These are phyloP conservation scores for Trididemnum clinides DNA, from an alignment of 23 tunicate genomes.

Conservation along the genomic window DNA sequence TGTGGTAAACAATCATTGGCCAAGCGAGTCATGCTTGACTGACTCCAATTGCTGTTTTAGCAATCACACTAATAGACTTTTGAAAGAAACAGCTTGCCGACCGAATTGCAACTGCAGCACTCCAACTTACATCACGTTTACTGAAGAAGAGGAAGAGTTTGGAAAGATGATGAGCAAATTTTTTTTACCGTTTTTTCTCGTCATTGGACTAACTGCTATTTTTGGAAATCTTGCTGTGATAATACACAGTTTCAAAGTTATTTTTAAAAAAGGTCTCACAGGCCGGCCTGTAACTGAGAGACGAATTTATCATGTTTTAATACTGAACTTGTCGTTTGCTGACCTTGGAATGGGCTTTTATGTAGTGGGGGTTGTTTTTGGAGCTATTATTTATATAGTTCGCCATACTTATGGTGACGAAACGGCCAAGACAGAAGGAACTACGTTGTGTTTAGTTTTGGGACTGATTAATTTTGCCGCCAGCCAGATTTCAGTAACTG, in stretches of 20 bases:
- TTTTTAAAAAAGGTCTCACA: neutral
- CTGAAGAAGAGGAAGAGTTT: constrained; percentile 11
- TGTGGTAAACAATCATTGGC: neutral
- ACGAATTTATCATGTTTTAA: constrained; percentile 5
- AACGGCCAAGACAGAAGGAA: neutral
- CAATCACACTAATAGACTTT: neutral
- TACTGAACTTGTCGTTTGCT: constrained; percentile 2
- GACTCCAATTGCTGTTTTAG: neutral
- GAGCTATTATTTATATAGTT: neutral
- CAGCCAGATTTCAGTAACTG: constrained; percentile 32
- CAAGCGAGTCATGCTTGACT: neutral
- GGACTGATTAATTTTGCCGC: constrained; percentile 19
- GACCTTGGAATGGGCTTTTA: constrained; percentile 29
- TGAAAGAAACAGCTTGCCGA: neutral
- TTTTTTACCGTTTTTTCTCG: neutral
- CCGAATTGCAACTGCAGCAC: neutral
- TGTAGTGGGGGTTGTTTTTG: neutral
- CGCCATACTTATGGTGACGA: neutral
- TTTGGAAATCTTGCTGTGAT: constrained; percentile 27
- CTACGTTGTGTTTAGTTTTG: neutral
- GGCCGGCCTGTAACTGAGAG: neutral
- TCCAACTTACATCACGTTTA: neutral
- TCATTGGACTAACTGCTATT: constrained; percentile 7
- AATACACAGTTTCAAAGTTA: neutral
- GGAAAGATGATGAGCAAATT: neutral